Evolutionary conservation across 1,140 invertebrate genomes (phyloP).

Genomic region (Macrotrachela quadricornifera): DNA sequence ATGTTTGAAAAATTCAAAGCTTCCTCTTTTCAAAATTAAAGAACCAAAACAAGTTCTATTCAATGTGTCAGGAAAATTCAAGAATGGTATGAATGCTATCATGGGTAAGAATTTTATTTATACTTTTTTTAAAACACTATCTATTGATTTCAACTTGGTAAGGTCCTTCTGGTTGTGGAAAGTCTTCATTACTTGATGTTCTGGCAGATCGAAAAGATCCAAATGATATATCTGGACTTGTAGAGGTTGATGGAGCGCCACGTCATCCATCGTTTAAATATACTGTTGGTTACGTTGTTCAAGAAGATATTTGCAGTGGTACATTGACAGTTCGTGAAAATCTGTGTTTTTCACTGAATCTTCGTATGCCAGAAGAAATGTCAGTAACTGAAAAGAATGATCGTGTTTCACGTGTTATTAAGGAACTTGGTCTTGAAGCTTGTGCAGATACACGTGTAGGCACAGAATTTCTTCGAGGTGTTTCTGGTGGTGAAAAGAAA

Average conservation of each 20-base stretch:
- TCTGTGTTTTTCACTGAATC: slow-evolving; percentile 14
- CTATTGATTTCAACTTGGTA: no score
- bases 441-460: slow-evolving; percentile 25
- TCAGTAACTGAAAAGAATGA: slow-evolving; percentile 13
- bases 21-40: no score
- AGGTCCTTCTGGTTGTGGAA: slow-evolving; percentile 27
- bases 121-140: no score
- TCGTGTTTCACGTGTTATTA: slow-evolving; percentile 19
- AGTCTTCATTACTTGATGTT: slow-evolving; percentile 16
- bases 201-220: no score
- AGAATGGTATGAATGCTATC: slow-evolving; percentile 29
- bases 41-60: no score
- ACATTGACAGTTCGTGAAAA: slow-evolving; percentile 22
- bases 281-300: background rate
- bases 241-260: background rate
- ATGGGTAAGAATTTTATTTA: slow-evolving; percentile 12
- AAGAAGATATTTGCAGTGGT: slow-evolving; percentile 25
- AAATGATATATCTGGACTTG: no score
- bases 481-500: slow-evolving; percentile 29
- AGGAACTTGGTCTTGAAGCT: slow-evolving; percentile 19
- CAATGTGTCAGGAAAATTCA: slow-evolving; percentile 20
- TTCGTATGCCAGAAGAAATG: slow-evolving; percentile 14
- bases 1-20: no score
- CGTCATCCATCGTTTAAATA: background rate
- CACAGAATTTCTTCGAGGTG: slow-evolving; percentile 25